Base-by-base conservation (phyloP, 2,888 invertebrate species). In the Archips crataeganus region DNA sequence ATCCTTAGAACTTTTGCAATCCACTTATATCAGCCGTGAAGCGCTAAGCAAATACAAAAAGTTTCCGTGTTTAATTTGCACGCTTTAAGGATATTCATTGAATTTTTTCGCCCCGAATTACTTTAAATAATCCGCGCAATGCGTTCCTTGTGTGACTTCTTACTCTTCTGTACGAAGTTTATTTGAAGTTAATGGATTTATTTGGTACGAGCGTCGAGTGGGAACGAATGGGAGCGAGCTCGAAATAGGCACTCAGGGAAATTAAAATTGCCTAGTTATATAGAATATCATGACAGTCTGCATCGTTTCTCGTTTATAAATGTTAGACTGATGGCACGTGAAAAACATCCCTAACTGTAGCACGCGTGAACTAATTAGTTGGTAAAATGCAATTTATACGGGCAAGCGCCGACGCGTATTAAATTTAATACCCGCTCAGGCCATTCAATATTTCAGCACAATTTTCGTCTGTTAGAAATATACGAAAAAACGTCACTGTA, bases 21-120 rank as follows among this genome's bases (percentile, higher is more conserved):
- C 91, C 94, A 94, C 93, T 94, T 94, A 94, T 92, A 93, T 93
- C 94, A 93, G 88, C 91, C 89, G 90, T 91, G 92, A 91, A 91
- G 90, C 89, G 90, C 88, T 90, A 92, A 92, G 91, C 90, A 93
- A 93, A 94, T 90, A 94, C 91, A 93, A 93, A 94, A 94, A 93
- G 84, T 94, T 94, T 86, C 80, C 87, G 86, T 90, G 90, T 92
- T 93, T 93, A 93, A 94, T 94, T 93, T 92, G 84, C 88, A 85
- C 88, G 86, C 90, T 92, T 91, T 92, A 90, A 90, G 90, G 89
- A 87, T 92, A 92, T 92, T 89, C 91, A 93, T 92, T 91, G 93
- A 90, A 92, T 92, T 90, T 74, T 73, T 90, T 91, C 86, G 84
- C 88, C 84, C 77, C 77, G 81, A 86, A 85, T 88, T 88, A 85